A percentile compares a stretch with the other conserved stretches of the same genome.
These are phyloP conservation scores for Plectropomus leopardus DNA, from an alignment of 2,113 vertebrate genomes.

Conservation along the genomic window DNA sequence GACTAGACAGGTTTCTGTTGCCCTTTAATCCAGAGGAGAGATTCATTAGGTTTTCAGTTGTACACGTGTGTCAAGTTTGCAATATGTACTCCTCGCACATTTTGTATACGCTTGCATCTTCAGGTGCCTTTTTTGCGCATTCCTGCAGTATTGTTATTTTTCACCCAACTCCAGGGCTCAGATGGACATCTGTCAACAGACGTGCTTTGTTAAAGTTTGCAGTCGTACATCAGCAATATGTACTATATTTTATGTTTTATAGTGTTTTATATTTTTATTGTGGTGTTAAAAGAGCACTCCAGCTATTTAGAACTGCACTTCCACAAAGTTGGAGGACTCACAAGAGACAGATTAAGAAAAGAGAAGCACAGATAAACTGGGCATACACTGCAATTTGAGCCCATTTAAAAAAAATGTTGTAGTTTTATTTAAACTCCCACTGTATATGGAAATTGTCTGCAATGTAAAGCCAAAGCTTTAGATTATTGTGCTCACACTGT, in stretches of 20 bases:
- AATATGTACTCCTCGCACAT: background rate
- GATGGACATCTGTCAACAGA: background rate
- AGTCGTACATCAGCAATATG: background rate
- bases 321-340: background rate
- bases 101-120: background rate
- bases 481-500: too few species aligned
- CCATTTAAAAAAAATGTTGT: too few species aligned
- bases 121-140: background rate
- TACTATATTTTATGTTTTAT: background rate
- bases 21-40: conserved; percentile 40
- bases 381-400: too few species aligned
- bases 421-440: too few species aligned
- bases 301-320: background rate
- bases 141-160: background rate
- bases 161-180: background rate
- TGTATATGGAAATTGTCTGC: too few species aligned
- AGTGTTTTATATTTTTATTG: background rate
- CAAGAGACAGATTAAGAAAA: background rate
- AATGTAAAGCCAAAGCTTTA: too few species aligned
- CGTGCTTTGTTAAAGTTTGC: background rate
- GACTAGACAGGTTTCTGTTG: conserved; percentile 62
- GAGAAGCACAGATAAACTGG: background rate
- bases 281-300: background rate
- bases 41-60: conserved; percentile 3
- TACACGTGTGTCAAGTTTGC: background rate